phyloP scores from a whole-genome alignment of 2,888 invertebrate genomes.

The Argynnis bischoffii region DNA sequence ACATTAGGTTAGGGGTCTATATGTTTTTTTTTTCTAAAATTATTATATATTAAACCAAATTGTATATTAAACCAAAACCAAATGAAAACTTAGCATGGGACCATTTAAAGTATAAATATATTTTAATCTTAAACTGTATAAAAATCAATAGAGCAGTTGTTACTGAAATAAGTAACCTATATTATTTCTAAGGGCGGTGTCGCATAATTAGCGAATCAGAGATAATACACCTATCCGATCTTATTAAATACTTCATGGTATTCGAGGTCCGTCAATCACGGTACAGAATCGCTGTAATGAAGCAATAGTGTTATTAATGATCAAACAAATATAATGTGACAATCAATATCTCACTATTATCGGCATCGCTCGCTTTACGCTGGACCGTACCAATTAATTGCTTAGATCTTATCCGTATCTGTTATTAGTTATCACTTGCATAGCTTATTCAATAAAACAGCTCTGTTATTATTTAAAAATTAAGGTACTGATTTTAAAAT shows the following conservation, averaged over 20 bases:
- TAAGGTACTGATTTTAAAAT: too few relatives aligned
- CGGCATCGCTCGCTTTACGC: conserved; percentile 29
- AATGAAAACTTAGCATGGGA: too few relatives aligned
- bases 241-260: conserved; percentile 25
- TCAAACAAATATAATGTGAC: conserved; percentile 41
- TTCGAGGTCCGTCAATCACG: conserved; percentile 32
- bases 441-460: conserved; percentile 12
- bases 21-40: too few relatives aligned
- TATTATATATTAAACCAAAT: too few relatives aligned
- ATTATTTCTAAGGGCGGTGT: background rate
- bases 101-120: background rate
- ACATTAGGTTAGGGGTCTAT: too few relatives aligned
- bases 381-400: conserved; percentile 29
- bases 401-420: conserved; percentile 31
- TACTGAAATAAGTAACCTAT: background rate
- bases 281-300: conserved; percentile 44
- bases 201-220: background rate
- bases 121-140: background rate
- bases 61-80: too few relatives aligned
- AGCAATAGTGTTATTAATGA: conserved; percentile 41
- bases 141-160: background rate
- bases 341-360: conserved; percentile 40
- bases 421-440: conserved; percentile 24
- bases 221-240: conserved; percentile 13
- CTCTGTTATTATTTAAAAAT: background rate